These are phyloP conservation scores for Macrosoma leucophasiata DNA, from an alignment of 2,888 invertebrate species.

Conservation along the genomic window DNA sequence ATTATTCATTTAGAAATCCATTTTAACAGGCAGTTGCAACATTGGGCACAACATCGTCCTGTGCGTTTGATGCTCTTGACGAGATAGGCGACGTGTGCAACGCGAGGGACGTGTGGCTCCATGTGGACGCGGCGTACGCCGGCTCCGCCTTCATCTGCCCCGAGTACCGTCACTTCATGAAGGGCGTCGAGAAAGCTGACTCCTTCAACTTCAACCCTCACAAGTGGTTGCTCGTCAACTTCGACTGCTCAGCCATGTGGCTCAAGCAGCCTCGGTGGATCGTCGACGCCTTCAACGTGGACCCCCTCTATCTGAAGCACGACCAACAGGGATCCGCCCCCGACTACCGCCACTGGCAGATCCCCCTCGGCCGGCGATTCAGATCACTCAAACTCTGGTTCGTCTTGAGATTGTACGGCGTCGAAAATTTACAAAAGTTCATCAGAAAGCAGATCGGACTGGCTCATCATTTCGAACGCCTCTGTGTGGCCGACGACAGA, in stretches of 20 bases:
- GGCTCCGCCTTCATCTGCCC: conserved; percentile 98
- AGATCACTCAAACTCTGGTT: conserved; percentile 97
- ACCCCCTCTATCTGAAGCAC: conserved; percentile 97
- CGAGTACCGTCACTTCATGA: conserved; percentile 93
- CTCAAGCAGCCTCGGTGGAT: conserved; percentile 91
- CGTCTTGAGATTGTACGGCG: conserved; percentile 91
- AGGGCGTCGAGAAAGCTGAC: conserved; percentile 91
- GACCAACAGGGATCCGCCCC: conserved; percentile 92
- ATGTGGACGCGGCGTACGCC: conserved; percentile 98
- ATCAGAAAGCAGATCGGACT: conserved; percentile 90
- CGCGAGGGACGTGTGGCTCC: conserved; percentile 88
- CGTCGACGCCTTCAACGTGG: conserved; percentile 97
- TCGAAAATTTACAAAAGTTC: conserved; percentile 89
- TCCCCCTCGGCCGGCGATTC: conserved; percentile 94
- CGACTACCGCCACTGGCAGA: conserved; percentile 98
- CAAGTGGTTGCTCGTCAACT: conserved; percentile 99
- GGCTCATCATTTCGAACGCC: conserved; percentile 90
- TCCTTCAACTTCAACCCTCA: conserved; percentile 99
- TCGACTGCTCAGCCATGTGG: conserved; percentile 99
- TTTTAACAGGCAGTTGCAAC: conserved; percentile 85
- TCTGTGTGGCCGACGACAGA: conserved; percentile 83
- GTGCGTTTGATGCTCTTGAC: conserved; percentile 92
- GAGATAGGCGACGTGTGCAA: conserved; percentile 94
- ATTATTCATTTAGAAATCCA: too few relatives aligned
- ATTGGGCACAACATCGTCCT: conserved; percentile 96